Evolutionary conservation across 2,113 vertebrate species (phyloP).

Genomic region (Microtus oregoni): DNA sequence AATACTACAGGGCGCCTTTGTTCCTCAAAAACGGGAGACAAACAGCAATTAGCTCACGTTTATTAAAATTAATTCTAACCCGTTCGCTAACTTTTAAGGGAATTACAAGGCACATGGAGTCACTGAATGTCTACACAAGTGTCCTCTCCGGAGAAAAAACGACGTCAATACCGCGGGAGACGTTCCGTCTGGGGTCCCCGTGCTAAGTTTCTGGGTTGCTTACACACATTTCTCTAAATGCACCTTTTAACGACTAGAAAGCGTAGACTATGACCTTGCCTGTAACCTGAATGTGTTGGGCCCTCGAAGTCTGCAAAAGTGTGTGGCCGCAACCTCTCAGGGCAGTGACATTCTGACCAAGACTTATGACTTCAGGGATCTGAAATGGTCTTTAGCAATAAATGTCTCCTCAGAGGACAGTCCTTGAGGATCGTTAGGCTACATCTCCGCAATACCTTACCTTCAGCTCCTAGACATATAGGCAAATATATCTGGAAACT

Average conservation of each 20-base stretch:
- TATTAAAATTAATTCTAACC: slow-evolving; percentile 3
- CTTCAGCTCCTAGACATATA: not conserved
- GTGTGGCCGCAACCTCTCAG: not conserved
- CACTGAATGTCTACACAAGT: not conserved
- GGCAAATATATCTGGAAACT: not conserved
- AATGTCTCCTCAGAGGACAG: not conserved
- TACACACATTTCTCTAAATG: not conserved
- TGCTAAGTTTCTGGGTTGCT: not conserved
- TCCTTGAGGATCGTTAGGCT: not conserved
- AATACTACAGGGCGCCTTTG: not conserved
- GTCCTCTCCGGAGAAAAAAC: not conserved
- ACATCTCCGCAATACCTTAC: not conserved
- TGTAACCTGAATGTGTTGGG: not conserved
- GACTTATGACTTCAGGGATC: not conserved
- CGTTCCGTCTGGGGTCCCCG: not conserved
- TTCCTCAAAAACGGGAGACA: not conserved
- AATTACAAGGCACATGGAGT: not conserved
- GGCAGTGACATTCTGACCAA: not conserved
- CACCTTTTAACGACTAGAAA: not conserved
- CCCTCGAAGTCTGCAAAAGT: not conserved
- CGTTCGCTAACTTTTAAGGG: slow-evolving; percentile 45
- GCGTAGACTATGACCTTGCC: not conserved
- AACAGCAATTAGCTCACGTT: not conserved
- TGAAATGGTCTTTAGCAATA: not conserved
- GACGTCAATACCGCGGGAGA: not conserved